Evolutionary conservation across 2,113 vertebrate genomes (phyloP).

Genomic region (Apteryx mantelli): DNA sequence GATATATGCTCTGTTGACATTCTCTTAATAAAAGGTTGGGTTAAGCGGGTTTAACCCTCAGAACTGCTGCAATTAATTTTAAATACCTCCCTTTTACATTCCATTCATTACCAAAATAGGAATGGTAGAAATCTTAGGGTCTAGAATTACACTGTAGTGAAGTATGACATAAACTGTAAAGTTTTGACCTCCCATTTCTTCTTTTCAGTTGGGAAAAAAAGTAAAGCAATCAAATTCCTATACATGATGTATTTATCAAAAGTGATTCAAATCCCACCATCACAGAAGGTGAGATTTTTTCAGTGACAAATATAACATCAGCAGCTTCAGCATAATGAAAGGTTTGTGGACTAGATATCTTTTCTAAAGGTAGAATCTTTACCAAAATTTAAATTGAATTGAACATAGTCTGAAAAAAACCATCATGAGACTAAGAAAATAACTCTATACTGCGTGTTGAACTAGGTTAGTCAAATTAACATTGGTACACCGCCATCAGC

Average conservation of each 20-base stretch:
- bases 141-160: constrained; percentile 62
- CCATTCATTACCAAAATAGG: constrained; percentile 57
- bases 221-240: constrained; percentile 43
- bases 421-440: neutral
- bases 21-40: constrained; percentile 70
- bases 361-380: constrained; percentile 66
- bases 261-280: constrained; percentile 57
- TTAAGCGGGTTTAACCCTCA: constrained; percentile 80
- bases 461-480: constrained; percentile 65
- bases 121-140: constrained; percentile 38
- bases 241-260: constrained; percentile 17
- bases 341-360: constrained; percentile 45
- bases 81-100: constrained; percentile 71
- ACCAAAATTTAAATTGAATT: constrained; percentile 54
- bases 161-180: constrained; percentile 71
- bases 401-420: constrained; percentile 19
- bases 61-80: constrained; percentile 78
- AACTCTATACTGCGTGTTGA: constrained; percentile 24
- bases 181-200: constrained; percentile 39
- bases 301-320: constrained; percentile 46
- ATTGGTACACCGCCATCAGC: constrained; percentile 25
- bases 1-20: constrained; percentile 63
- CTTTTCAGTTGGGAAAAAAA: constrained; percentile 16
- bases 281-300: constrained; percentile 17
- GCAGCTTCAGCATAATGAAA: constrained; percentile 53